These are phyloP conservation scores for Kryptopterus vitreolus DNA, from an alignment of 2,797 vertebrate genomes.

Conservation along the genomic window DNA sequence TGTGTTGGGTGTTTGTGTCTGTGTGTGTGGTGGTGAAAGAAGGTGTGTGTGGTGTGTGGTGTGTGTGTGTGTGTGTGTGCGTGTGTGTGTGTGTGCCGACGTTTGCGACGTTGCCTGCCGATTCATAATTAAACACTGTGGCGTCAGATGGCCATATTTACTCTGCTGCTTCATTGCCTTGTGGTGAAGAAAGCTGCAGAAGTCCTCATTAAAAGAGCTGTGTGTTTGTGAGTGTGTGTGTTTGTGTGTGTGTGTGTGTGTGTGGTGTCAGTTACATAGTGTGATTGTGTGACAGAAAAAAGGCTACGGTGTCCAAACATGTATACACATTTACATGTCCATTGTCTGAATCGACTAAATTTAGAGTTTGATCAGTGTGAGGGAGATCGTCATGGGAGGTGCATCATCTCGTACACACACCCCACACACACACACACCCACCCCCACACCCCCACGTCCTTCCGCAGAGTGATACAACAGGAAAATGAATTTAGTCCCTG, in stretches of 20 bases:
- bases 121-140: conserved; percentile 54
- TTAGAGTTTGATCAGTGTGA: neutral
- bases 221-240: conserved; percentile 20
- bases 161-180: conserved; percentile 45
- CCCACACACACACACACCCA: neutral
- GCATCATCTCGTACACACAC: conserved; percentile 19
- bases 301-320: conserved; percentile 8
- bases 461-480: neutral
- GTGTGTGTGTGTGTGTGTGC: conserved; percentile 11
- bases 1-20: neutral
- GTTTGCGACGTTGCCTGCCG: conserved; percentile 25
- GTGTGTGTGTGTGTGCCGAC: neutral
- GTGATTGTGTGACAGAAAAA: neutral
- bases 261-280: neutral
- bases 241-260: neutral
- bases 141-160: conserved; percentile 50
- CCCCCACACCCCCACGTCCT: neutral
- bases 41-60: conserved; percentile 3
- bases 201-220: conserved; percentile 40
- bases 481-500: neutral
- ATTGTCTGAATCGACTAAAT: neutral
- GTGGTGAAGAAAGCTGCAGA: conserved; percentile 47
- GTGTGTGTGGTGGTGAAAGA: too few relatives aligned
- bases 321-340: neutral
- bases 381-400: neutral